phyloP scores from a whole-genome alignment of 2,888 invertebrate genomes.

The Ceriagrion tenellum region DNA sequence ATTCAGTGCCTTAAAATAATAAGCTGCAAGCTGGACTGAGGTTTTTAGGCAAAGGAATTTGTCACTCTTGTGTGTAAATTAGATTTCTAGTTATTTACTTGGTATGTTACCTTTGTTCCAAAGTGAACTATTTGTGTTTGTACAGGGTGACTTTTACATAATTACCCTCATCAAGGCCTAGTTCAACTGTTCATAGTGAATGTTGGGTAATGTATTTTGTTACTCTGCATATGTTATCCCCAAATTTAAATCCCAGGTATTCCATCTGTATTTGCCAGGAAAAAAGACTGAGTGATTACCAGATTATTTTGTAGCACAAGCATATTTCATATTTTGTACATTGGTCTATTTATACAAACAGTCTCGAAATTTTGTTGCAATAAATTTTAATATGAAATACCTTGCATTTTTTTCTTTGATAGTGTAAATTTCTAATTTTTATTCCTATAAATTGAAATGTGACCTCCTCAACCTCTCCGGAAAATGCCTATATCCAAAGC shows the following conservation, averaged over 20 bases:
- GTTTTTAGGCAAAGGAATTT: background rate
- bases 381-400: background rate
- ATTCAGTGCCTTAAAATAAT: background rate
- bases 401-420: no score
- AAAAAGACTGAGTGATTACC: conserved; percentile 64
- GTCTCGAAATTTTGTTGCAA: conserved; percentile 47
- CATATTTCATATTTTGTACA: conserved; percentile 51
- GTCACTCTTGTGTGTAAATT: conserved; percentile 12
- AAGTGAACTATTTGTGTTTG: background rate
- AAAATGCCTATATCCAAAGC: no score
- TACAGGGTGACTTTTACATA: background rate
- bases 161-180: conserved; percentile 4
- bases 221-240: conserved; percentile 27
- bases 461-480: no score
- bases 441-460: no score
- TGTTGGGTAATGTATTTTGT: conserved; percentile 36
- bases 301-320: conserved; percentile 63
- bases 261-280: conserved; percentile 48
- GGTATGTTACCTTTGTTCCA: background rate
- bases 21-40: background rate
- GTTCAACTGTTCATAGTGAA: conserved; percentile 3
- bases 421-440: no score
- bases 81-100: background rate
- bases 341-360: conserved; percentile 49
- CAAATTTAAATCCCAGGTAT: conserved; percentile 5